A percentile compares a stretch with the other conserved stretches of the same genome.
phyloP scores from a whole-genome alignment of 2,113 vertebrate species.

The Lophura nycthemera region DNA sequence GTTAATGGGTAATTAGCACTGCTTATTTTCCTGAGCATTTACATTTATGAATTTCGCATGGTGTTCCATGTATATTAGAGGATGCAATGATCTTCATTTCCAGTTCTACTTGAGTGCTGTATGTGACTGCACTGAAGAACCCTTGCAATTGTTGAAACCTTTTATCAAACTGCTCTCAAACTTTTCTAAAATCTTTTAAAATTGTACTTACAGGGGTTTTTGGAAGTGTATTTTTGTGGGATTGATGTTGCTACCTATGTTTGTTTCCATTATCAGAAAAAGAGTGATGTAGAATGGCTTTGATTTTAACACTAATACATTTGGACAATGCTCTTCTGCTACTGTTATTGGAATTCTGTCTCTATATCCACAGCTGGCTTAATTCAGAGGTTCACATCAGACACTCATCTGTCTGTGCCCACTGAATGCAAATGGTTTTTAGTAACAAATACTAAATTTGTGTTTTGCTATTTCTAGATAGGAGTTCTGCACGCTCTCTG shows the following conservation, averaged over 20 bases:
- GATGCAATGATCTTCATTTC: not conserved
- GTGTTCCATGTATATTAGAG: not conserved
- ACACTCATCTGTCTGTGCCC: too few relatives aligned
- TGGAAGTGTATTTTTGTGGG: not conserved
- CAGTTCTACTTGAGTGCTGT: not conserved
- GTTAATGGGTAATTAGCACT: not conserved
- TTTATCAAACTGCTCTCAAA: not conserved
- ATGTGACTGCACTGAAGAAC: not conserved
- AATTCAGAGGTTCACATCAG: not conserved
- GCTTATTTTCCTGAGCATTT: not conserved
- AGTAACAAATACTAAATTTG: not conserved
- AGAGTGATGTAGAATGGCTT: not conserved
- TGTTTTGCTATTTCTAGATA: conserved; percentile 62
- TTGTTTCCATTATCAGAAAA: not conserved
- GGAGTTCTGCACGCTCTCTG: conserved; percentile 53
- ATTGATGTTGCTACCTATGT: not conserved
- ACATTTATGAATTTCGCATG: not conserved
- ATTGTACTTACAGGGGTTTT: not conserved
- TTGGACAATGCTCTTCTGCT: not conserved
- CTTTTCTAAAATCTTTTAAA: not conserved
- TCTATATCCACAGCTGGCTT: not conserved
- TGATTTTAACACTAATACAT: not conserved
- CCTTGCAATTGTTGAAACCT: not conserved
- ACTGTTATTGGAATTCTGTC: not conserved
- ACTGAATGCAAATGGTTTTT: not conserved